Evolutionary conservation across 2,113 vertebrate genomes (phyloP), one percentile per base, ranked within the genome.

Genomic region (Cynoglossus semilaevis): DNA sequence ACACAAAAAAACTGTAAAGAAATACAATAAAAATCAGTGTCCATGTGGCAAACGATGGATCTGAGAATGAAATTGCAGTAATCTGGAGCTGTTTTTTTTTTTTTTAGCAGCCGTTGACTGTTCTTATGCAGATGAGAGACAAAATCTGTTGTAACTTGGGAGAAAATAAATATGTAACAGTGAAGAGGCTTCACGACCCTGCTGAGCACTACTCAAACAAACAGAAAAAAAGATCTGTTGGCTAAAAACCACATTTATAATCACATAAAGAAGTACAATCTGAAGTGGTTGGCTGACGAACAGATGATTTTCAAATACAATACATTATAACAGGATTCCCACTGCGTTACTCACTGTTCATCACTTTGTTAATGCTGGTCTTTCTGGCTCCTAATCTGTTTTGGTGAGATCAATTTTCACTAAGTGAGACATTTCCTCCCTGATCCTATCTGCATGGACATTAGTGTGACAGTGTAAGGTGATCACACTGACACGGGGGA

Each of bases 371-470:
- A 29, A 29, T 63, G 44, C 6, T 22, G 52, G 42, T 67, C 57
- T 44, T 56, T 64, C 10, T 63, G 73, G 54, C 67, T 76, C 13
- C 14, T 1, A 17, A 19, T 78, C 72, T 76, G 58, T 59, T 77
- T 70, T 46, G 58, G 57, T 74, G 45, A 36, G 63, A 36, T 67
- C 2, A 18, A 54, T 77, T 68, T 73, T 47, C 58, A 71, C 69
- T 62, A 73, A 45, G 34, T 0, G 36, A 57, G 65, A 81, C 77
- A 66, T 84, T 83, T 84, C 74, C 74, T 63, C 50, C 36, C 40
- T 29, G 48, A 74, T 46, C 55, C 46, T 36, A 58, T 80, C 56
- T 74, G 3, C 52, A 44, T 10, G 56, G 62, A 71, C 48, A 38
- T 81, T 46, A 72, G 56, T 1, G 48, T 6, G 42, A 51, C 19